Percentiles rank a stretch among this genome's conserved stretches.
Conservation (phyloP, 2,888 invertebrate species). For the Megalurothrips usitatus region DNA sequence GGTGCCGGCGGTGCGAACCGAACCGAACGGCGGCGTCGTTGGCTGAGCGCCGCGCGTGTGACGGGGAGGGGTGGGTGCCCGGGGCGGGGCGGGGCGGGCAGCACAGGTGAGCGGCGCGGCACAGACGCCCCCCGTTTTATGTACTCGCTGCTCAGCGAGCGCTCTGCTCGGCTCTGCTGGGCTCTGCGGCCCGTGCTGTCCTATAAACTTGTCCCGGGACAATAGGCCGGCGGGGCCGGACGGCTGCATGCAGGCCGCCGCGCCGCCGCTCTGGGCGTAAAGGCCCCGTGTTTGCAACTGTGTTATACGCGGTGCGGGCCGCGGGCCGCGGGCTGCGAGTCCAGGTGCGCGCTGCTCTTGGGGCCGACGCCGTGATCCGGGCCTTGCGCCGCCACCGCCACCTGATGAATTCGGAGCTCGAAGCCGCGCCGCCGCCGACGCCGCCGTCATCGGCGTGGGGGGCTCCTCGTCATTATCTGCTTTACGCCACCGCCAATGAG, state of each 20-base stretch:
- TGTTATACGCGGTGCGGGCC: neutral
- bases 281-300: neutral
- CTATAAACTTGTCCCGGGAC: conserved; percentile 22
- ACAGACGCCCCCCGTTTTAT: conserved; percentile 2
- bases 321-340: neutral
- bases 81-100: neutral
- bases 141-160: conserved; percentile 1
- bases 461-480: conserved; percentile 2
- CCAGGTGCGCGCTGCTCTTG: neutral
- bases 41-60: neutral
- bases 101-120: neutral
- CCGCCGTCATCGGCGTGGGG: neutral
- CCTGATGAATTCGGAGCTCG: neutral
- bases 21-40: neutral
- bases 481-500: neutral
- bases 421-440: neutral
- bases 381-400: neutral
- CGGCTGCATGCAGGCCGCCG: neutral
- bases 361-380: neutral
- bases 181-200: neutral
- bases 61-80: too few relatives aligned
- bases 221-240: neutral
- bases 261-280: neutral
- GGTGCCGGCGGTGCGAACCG: neutral
- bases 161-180: too few relatives aligned